A percentile compares a stretch with the other conserved stretches of the same genome.
Evolutionary conservation across 2,888 invertebrate species (phyloP).

Genomic region (Parnassius orleans): DNA sequence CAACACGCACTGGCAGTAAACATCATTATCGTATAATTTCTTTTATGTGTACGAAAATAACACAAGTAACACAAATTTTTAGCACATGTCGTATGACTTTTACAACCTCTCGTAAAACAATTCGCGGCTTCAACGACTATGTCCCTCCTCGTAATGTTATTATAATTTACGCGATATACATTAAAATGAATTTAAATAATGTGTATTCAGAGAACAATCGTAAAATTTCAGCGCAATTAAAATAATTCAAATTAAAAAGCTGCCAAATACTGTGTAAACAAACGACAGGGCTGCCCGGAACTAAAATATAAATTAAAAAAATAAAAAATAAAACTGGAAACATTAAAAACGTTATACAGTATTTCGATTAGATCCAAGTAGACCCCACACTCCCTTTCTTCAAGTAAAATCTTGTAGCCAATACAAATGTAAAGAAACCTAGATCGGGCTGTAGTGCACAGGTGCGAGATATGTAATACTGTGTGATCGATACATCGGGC

Average conservation of each 20-base stretch:
- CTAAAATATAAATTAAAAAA: neutral
- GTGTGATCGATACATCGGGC: too few species aligned
- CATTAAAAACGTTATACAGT: too few species aligned
- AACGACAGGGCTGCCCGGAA: neutral
- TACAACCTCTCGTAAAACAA: conserved; percentile 28
- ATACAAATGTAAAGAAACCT: too few species aligned
- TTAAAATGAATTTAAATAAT: conserved; percentile 9
- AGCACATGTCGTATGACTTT: conserved; percentile 21
- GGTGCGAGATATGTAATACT: too few species aligned
- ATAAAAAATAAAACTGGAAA: too few species aligned
- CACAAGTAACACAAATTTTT: too few species aligned
- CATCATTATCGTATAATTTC: conserved; percentile 7
- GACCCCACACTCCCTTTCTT: too few species aligned
- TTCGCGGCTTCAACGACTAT: conserved; percentile 33
- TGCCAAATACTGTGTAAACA: neutral
- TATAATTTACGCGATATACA: conserved; percentile 20
- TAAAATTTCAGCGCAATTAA: neutral
- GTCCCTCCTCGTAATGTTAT: conserved; percentile 27
- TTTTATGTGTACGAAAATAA: conserved; percentile 26
- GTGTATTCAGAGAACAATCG: conserved; percentile 2
- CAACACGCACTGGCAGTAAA: too few species aligned
- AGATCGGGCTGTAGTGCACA: too few species aligned
- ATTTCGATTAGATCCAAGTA: too few species aligned
- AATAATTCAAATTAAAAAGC: conserved; percentile 12
- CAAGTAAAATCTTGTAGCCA: too few species aligned